Conservation (phyloP, 2,888 invertebrate species). For the Heliconius sara region DNA sequence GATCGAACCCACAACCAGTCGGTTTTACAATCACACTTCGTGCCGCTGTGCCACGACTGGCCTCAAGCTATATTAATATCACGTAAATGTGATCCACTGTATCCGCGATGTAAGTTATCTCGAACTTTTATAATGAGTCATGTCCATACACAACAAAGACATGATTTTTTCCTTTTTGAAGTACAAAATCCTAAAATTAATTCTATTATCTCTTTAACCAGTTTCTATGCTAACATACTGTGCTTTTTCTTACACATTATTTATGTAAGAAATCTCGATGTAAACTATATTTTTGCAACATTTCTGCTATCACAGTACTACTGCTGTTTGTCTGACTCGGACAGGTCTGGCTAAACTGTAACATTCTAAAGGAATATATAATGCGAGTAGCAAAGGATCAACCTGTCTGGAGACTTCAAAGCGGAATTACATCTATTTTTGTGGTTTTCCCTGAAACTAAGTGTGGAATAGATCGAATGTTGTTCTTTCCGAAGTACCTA, state of each 20-base stretch:
- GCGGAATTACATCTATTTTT: constrained; percentile 13
- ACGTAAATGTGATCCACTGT: too few relatives aligned
- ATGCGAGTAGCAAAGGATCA: constrained; percentile 35
- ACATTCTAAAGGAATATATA: constrained; percentile 43
- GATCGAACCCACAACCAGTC: too few relatives aligned
- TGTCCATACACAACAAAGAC: too few relatives aligned
- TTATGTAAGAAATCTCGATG: constrained; percentile 10
- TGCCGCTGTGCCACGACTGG: too few relatives aligned
- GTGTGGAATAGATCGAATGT: not conserved
- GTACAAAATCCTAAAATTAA: not conserved
- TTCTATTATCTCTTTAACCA: not conserved
- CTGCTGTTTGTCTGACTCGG: constrained; percentile 10
- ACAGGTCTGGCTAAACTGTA: constrained; percentile 30
- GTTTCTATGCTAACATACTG: not conserved
- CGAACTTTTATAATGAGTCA: too few relatives aligned
- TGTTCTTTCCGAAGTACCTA: too few relatives aligned
- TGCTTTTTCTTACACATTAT: not conserved
- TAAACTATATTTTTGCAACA: constrained; percentile 15
- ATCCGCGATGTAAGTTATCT: too few relatives aligned
- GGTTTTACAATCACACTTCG: too few relatives aligned
- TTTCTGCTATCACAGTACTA: not conserved
- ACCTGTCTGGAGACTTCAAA: constrained; percentile 30
- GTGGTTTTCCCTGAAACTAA: not conserved
- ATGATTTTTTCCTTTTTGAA: too few relatives aligned
- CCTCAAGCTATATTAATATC: too few relatives aligned